phyloP scores from a whole-genome alignment of 2,113 vertebrate species.

The Mesembrinibis cayennensis region DNA sequence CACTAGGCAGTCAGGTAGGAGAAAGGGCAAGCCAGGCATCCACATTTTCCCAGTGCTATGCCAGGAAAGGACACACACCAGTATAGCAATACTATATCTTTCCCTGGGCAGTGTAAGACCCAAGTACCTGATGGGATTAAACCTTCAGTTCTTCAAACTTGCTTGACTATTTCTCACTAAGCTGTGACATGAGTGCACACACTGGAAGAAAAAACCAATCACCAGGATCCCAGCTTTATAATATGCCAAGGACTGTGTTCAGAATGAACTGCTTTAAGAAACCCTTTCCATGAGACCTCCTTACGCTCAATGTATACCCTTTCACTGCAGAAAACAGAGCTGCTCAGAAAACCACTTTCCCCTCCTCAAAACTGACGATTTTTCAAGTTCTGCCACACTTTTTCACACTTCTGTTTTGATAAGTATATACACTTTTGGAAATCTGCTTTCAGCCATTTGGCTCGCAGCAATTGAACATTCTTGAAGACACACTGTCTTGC shows the following conservation, averaged over 20 bases:
- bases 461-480: not conserved
- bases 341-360: not conserved
- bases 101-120: not conserved
- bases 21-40: not conserved
- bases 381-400: not conserved
- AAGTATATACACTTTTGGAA: not conserved
- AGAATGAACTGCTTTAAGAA: not conserved
- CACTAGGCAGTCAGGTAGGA: not conserved
- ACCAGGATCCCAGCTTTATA: not conserved
- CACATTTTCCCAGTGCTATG: not conserved
- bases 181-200: fast-evolving
- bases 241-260: not conserved
- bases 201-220: not conserved
- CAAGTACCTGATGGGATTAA: fast-evolving
- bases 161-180: not conserved
- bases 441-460: not conserved
- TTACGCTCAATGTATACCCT: not conserved
- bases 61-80: not conserved
- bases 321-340: not conserved
- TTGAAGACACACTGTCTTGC: not conserved
- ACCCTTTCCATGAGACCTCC: not conserved
- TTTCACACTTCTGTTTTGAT: not conserved
- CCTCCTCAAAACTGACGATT: not conserved
- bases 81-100: fast-evolving
- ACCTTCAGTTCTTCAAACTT: not conserved